Evolutionary conservation across 2,113 vertebrate genomes (phyloP), one percentile per base, ranked within the genome.

Genomic region (Pomatostomus ruficeps): DNA sequence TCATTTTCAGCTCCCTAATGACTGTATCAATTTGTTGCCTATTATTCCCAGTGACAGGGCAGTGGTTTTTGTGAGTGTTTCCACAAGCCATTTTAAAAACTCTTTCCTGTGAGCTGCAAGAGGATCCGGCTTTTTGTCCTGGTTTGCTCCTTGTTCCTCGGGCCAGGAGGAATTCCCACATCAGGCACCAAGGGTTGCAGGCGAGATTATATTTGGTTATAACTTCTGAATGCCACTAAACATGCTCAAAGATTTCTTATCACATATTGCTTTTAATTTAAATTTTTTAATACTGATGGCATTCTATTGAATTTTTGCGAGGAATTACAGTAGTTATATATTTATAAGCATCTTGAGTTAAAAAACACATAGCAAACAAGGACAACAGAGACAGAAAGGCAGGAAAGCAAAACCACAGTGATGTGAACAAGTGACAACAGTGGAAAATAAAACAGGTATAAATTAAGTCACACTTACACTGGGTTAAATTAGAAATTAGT

Each of bases 1-100:
- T 96, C 89, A 91, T 96, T 95, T 96, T 92, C 95, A 58, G 91
- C 59, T 97, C 96, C 95, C 96, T 76, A 91, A 91, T 91, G 96
- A 84, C 75, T 86, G 75, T 94, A 92, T 94, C 95, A 96, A 96
- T 96, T 96, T 94, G 85, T 92, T 94, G 93, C 57, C 85, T 88
- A 61, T 93, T 93, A 92, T 89, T 96, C 86, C 89, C 95, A 90
- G 33, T 75, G 94, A 96, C 91, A 91, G 71, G 78, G 82, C 89
- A 95, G 75, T 55, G 79, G 23, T 95, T 94, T 62, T 15, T 76
- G 38, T 48, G 76, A 8, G 3, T 72, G 62, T 70, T 88, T 93
- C 91, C 92, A 54, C 33, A 79, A 88, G 54, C 29, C 68, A 46
- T 71, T 85, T 83, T 19, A 67, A 96, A 96, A 89, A 42, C 52